Evolutionary conservation across 2,888 invertebrate genomes (phyloP), one percentile per base, ranked within the genome.

Genomic region (Eutolmus rufibarbis): DNA sequence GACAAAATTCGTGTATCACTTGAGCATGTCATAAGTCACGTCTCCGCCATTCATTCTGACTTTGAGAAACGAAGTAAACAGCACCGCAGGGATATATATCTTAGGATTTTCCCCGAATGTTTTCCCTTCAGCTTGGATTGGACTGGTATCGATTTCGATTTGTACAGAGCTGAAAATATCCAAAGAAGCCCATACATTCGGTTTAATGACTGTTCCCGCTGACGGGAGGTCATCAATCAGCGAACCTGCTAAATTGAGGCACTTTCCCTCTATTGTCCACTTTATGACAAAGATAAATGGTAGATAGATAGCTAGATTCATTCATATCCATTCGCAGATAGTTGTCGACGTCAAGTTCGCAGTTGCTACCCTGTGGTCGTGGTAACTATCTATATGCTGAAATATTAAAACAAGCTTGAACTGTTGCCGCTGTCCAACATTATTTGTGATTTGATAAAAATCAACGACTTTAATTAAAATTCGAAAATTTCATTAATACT

Each of bases 271-370:
- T 74, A 84, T 88, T 88, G 86, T 88, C 34, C 81, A 82, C 37
- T 86, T 40, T 88, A 86, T 88, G 87, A 88, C 87, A 88, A 56
- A 81, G 87, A 88, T 82, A 76, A 88, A 88, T 88, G 51, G 28
- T 28, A 56, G 40, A 51, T n/a, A 28, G 51, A 51, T 51, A 66
- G 66, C 66, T 23, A 28, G 23, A 66, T 9, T 66, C 66, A 28
- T 66, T 66, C 66, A 66, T 31, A 51, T 79, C 79, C 23, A 51
- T 79, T 79, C 28, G n/a, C 23, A 66, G 79, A 79, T 51, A 46
- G 51, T 51, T 79, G 51, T 79, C 28, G 14, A 51, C 28, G 79
- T 51, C 51, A 79, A 51, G 28, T 51, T 79, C 46, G 46, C 79
- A 34, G 46, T 78, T 79, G 79, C 51, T 23, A 66, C 12, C 43